These are phyloP conservation scores for Gadopsis marmoratus DNA, from an alignment of 2,797 vertebrate species.

Conservation along the genomic window DNA sequence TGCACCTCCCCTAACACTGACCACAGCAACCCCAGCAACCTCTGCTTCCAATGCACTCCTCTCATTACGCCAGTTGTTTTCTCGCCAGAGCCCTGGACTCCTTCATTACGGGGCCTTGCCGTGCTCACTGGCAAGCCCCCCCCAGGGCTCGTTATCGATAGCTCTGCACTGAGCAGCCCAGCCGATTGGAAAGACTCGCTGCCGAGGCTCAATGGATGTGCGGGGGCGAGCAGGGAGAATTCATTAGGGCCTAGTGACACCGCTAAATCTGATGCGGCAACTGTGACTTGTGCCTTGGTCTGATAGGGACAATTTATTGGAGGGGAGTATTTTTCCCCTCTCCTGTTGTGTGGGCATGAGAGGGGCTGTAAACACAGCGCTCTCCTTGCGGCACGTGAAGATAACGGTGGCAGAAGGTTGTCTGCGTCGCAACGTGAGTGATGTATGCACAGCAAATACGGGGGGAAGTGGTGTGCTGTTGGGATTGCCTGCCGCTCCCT, in stretches of 20 bases:
- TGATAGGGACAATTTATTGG: slow-evolving; percentile 71
- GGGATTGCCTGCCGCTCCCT: background rate
- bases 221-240: slow-evolving; percentile 61
- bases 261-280: slow-evolving; percentile 67
- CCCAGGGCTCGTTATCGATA: slow-evolving; percentile 77
- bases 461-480: slow-evolving; percentile 25
- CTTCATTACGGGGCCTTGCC: slow-evolving; percentile 67
- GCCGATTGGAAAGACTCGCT: slow-evolving; percentile 58
- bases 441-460: slow-evolving; percentile 62
- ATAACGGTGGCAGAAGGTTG: slow-evolving; percentile 75
- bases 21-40: slow-evolving; percentile 53
- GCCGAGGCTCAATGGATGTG: slow-evolving; percentile 38
- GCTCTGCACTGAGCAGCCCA: slow-evolving; percentile 56
- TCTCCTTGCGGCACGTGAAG: slow-evolving; percentile 43
- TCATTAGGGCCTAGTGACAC: slow-evolving; percentile 72
- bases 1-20: slow-evolving; percentile 34
- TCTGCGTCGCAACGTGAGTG: slow-evolving; percentile 54
- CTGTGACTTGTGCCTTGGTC: slow-evolving; percentile 60
- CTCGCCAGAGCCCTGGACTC: slow-evolving; percentile 50
- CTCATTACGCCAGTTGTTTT: slow-evolving; percentile 72
- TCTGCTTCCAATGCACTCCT: slow-evolving; percentile 32
- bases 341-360: slow-evolving; percentile 66
- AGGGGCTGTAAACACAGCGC: slow-evolving; percentile 67
- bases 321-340: slow-evolving; percentile 48
- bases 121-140: slow-evolving; percentile 49